Evolutionary conservation across 2,888 invertebrate species (phyloP).

Genomic region (Periphyllus acericola): DNA sequence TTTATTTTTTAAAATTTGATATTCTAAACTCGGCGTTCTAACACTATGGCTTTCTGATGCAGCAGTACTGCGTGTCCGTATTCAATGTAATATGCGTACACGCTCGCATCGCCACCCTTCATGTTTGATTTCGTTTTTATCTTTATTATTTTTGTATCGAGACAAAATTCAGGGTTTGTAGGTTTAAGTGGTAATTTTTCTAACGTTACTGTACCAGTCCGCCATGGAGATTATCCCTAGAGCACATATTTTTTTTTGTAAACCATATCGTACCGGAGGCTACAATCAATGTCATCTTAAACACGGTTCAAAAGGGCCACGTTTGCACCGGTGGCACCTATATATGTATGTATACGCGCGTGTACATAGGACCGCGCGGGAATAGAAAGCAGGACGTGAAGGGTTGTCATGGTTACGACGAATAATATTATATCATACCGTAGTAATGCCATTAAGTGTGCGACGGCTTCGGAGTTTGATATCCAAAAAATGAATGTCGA

Average conservation of each 20-base stretch:
- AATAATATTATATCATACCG: slow-evolving; percentile 10
- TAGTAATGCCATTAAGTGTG: slow-evolving; percentile 17
- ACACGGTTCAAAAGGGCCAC: slow-evolving; percentile 5
- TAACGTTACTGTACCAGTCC: background rate
- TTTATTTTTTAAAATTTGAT: too few relatives aligned
- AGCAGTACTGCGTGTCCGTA: too few relatives aligned
- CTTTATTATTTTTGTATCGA: too few relatives aligned
- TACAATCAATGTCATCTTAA: slow-evolving; percentile 21
- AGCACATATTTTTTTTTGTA: background rate
- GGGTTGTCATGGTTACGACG: slow-evolving; percentile 20
- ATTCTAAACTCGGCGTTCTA: too few relatives aligned
- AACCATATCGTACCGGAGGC: background rate
- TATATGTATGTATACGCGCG: too few relatives aligned
- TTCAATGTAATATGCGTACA: too few relatives aligned
- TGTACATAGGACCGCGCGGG: background rate
- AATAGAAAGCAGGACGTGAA: background rate
- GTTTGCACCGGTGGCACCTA: background rate
- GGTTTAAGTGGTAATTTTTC: background rate
- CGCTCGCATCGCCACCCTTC: too few relatives aligned
- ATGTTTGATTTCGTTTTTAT: too few relatives aligned
- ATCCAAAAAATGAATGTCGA: background rate
- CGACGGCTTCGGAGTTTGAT: background rate
- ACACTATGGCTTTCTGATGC: too few relatives aligned
- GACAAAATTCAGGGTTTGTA: background rate
- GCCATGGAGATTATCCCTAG: slow-evolving; percentile 2